Evolutionary conservation across 2,797 vertebrate genomes (phyloP).

Genomic region (Gobio occitaniae): DNA sequence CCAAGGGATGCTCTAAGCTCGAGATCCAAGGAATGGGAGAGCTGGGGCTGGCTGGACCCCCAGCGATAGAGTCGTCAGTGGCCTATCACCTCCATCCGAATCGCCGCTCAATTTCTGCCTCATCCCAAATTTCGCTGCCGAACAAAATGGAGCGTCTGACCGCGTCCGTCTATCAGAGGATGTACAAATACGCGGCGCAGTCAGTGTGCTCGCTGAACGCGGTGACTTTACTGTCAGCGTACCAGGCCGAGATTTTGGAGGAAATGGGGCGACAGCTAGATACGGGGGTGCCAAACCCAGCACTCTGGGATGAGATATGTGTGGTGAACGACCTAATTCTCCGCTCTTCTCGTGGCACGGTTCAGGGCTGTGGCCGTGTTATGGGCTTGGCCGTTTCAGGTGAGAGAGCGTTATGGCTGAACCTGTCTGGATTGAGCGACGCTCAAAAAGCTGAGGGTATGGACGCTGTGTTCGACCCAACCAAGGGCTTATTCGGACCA

Average conservation of each 20-base stretch:
- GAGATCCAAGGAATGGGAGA: no score
- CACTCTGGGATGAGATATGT: background rate
- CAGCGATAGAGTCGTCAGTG: no score
- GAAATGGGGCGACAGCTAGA: background rate
- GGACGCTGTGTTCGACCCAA: background rate
- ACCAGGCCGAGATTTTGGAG: background rate
- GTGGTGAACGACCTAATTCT: background rate
- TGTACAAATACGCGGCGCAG: background rate
- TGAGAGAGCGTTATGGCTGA: background rate
- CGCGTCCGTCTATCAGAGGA: background rate
- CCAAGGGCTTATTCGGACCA: no score
- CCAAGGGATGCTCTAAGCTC: no score
- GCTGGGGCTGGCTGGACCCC: no score
- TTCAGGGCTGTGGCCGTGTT: background rate
- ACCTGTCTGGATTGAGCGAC: background rate
- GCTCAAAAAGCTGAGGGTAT: background rate
- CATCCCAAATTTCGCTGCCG: no score
- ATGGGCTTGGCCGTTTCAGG: background rate
- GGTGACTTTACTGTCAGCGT: background rate
- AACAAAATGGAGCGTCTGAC: no score
- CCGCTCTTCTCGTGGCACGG: rapidly evolving
- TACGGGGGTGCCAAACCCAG: background rate
- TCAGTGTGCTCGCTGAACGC: background rate
- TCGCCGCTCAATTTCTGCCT: no score
- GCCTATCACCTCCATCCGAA: no score